These are phyloP conservation scores for Galerucella calmariensis DNA, from an alignment of 2,888 invertebrate species.

Conservation along the genomic window DNA sequence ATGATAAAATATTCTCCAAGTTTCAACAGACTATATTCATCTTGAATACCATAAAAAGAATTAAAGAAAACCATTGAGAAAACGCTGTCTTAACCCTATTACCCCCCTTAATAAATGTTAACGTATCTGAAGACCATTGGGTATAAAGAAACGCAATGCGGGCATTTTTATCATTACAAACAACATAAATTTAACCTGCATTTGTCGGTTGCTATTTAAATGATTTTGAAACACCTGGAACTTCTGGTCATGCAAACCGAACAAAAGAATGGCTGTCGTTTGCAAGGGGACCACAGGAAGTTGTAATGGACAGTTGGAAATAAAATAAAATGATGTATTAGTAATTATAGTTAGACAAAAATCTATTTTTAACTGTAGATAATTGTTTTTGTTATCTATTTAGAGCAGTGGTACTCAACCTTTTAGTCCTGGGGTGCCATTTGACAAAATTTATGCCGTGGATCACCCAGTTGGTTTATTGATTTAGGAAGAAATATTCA, in stretches of 20 bases:
- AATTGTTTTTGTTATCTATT: neutral
- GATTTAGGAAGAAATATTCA: no score
- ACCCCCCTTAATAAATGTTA: neutral
- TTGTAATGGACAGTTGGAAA: neutral
- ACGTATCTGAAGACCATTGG: neutral
- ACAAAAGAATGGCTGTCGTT: neutral
- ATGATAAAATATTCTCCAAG: no score
- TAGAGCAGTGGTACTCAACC: neutral
- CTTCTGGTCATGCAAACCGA: slow-evolving; percentile 6
- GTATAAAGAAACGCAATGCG: neutral
- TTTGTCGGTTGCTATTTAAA: neutral
- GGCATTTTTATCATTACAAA: neutral
- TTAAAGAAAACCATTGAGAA: no score
- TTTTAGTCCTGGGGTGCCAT: no score
- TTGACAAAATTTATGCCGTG: no score
- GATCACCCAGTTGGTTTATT: no score
- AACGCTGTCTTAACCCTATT: no score
- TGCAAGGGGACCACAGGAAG: slow-evolving; percentile 2
- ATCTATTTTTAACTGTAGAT: no score
- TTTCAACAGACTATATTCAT: no score
- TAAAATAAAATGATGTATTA: neutral
- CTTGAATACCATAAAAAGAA: no score
- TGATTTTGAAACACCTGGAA: slow-evolving; percentile 5
- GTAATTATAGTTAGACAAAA: neutral
- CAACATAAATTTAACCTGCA: neutral